Percentiles rank a stretch among this genome's conserved stretches.
Evolutionary conservation across 2,797 vertebrate species (phyloP).

Genomic region (Spondyliosoma cantharus): DNA sequence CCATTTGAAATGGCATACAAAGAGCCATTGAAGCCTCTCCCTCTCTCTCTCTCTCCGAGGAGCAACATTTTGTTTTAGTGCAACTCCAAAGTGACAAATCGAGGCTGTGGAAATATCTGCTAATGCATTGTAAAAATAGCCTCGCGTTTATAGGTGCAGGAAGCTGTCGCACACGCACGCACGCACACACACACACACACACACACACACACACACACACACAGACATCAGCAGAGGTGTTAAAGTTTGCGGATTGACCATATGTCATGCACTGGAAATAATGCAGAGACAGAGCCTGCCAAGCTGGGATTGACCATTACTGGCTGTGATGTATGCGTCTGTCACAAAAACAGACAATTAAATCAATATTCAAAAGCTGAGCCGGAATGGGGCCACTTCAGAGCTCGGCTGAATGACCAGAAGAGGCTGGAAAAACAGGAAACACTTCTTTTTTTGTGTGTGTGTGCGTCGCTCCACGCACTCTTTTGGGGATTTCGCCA

Average conservation of each 20-base stretch:
- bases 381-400: conserved; percentile 87
- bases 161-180: conserved; percentile 36
- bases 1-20: conserved; percentile 80
- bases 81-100: conserved; percentile 73
- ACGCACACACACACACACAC: conserved; percentile 30
- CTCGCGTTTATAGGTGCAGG: conserved; percentile 53
- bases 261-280: conserved; percentile 93
- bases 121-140: conserved; percentile 70
- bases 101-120: conserved; percentile 70
- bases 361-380: conserved; percentile 93
- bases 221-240: conserved; percentile 42
- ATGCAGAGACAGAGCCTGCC: conserved; percentile 91
- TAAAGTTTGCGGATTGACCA: conserved; percentile 90
- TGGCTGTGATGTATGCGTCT: conserved; percentile 96
- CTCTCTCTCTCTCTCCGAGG: conserved; percentile 37
- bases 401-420: conserved; percentile 92
- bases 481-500: conserved; percentile 31
- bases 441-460: conserved; percentile 11
- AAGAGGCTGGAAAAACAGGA: conserved; percentile 45
- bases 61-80: conserved; percentile 74
- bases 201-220: conserved; percentile 33
- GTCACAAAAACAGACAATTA: conserved; percentile 97
- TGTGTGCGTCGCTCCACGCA: background rate
- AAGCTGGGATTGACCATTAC: conserved; percentile 96
- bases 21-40: conserved; percentile 70